Evolutionary conservation across 2,113 vertebrate genomes (phyloP).

Genomic region (Cephalophus harveyi): DNA sequence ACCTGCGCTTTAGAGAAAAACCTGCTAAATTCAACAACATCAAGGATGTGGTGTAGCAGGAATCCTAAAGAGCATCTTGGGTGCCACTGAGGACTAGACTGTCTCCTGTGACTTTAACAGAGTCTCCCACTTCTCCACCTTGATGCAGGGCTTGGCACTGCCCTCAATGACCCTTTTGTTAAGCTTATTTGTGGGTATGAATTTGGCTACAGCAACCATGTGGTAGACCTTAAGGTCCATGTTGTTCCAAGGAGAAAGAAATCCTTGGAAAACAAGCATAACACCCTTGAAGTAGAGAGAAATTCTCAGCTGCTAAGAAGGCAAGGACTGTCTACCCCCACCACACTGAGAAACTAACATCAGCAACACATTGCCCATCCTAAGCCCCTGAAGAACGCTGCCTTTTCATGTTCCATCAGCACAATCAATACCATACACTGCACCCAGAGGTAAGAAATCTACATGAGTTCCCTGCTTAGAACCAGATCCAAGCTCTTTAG

Average conservation of each 20-base stretch:
- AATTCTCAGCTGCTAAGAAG: not conserved
- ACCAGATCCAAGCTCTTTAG: not conserved
- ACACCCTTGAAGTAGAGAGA: not conserved
- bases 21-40: not conserved
- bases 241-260: not conserved
- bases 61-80: not conserved
- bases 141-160: not conserved
- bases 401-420: not conserved
- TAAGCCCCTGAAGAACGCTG: not conserved
- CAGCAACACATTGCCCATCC: not conserved
- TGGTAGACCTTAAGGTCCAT: not conserved
- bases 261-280: not conserved
- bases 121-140: not conserved
- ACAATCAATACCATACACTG: not conserved
- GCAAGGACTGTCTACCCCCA: not conserved
- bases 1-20: not conserved
- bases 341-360: not conserved
- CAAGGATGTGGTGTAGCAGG: not conserved
- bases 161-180: not conserved
- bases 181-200: not conserved
- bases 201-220: not conserved
- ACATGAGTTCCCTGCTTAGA: not conserved
- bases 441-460: not conserved
- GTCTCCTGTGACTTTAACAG: not conserved
- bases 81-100: not conserved